Evolutionary conservation across 2,113 vertebrate genomes (phyloP).

Genomic region (Antigone vipio): DNA sequence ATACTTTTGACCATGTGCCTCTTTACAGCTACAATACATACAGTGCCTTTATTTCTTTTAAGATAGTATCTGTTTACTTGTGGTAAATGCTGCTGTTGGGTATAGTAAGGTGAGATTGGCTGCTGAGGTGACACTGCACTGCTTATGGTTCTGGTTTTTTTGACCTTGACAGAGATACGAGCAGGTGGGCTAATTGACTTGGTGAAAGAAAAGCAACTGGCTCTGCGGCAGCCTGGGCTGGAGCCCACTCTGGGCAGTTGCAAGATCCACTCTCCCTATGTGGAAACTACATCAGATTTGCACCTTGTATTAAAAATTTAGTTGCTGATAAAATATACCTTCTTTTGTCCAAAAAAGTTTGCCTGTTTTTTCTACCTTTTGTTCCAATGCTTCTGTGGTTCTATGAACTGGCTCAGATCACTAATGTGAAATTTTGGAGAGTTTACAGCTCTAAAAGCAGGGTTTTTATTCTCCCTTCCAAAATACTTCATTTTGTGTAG

Average conservation of each 20-base stretch:
- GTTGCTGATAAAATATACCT: background rate
- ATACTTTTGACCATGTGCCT: fast-evolving
- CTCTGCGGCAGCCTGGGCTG: background rate
- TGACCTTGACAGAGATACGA: fast-evolving
- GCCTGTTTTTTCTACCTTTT: background rate
- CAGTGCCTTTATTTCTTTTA: no score
- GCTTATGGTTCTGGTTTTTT: background rate
- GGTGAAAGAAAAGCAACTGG: background rate
- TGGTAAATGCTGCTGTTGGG: background rate
- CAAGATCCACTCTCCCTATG: fast-evolving
- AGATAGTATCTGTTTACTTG: no score
- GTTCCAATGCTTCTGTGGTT: background rate
- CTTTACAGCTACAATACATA: background rate
- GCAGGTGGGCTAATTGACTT: background rate
- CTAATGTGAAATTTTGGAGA: background rate
- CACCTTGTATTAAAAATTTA: background rate
- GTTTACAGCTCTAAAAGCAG: background rate
- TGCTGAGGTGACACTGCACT: background rate
- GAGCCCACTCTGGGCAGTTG: fast-evolving
- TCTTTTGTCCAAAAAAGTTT: background rate
- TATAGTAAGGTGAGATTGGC: background rate
- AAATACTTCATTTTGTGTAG: background rate
- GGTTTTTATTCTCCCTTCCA: background rate
- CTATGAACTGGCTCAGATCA: background rate
- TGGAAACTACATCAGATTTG: background rate